Base-by-base conservation (phyloP, 2,797 vertebrate species). In the Lepidocolaptes lacrymiger region DNA sequence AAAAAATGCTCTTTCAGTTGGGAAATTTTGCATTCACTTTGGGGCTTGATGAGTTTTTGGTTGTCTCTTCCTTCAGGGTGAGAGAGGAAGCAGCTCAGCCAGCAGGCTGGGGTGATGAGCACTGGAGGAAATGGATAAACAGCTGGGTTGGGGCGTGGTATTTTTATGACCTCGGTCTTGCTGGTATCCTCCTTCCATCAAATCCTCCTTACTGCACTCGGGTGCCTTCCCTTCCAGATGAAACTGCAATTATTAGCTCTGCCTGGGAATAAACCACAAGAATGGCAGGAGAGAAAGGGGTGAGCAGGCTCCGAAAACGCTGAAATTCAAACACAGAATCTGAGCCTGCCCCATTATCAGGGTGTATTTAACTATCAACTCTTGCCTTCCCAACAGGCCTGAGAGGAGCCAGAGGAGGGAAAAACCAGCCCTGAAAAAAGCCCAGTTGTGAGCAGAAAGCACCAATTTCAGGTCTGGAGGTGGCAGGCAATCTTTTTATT, bases 81-180 rank as follows among this genome's bases (percentile, higher is more conserved):
- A 44, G 46, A 71, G 48, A 55, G 66, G 91, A 81, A 94, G 23
- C 19, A 56, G 89, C 85, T 82, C 82, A 84, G 86, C 36, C 92
- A 61, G 89, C 74, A 89, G 89, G 28, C 24, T 26, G 64, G 63
- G 63, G 3, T 59, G 95, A 75, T 88, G 93, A 93, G 91, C 84
- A 28, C 26, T 30, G 68, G 73, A 92, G 95, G 86, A 89, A 95
- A 85, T n/a, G 84, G 88, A 77, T 71, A 27, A 84, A 36, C 85
- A 94, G 88, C 92, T 95, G 92, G 90, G 74, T 23, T 75, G 59
- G 66, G 30, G 71, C 43, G 85, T 36, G 89, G 88, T 39, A n/a
- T 89, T 96, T 96, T 93, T 89, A 91, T 75, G 85, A 88, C 61
- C 56, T 93, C 51, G 83, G 59, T 69, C 77, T 89, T 37, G 19